Evolutionary conservation across 2,888 invertebrate genomes (phyloP), one percentile per base, ranked within the genome.

Genomic region (Andrena flavipes): DNA sequence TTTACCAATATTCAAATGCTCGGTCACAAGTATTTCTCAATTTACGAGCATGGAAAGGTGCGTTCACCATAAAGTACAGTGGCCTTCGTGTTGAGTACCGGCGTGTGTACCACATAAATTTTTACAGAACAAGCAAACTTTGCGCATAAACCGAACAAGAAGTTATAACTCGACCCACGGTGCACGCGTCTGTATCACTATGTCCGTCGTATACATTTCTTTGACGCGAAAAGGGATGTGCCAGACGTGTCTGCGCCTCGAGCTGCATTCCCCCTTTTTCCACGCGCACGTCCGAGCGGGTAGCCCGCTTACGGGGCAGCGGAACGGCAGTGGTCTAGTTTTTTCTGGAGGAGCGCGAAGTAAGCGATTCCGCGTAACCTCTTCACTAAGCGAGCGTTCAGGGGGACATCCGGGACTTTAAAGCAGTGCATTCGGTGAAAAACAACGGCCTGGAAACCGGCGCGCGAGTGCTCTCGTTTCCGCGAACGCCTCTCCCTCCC

Each of bases 401-500:
- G 20, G 62, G 8, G 30, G 62, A 62, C 33, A 35, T 62, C 29
- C 29, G 29, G 29, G 29, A 26, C 59, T 10, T 51, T 16, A 51
- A 54, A 33, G 51, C 33, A 30, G 67, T 13, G 54, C 67, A 23
- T 35, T 68, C 51, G 67, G 49, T 51, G 67, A 68, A 29, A 67
- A 30, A 67, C 60, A 30, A 26, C 67, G 67, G 51, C 49, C 42
- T 67, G 67, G 20, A 63, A 54, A 33, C 67, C 33, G 51, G 49
- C 67, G n/a, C 26, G 20, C 30, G 23, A 56, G 54, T 54, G 26
- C n/a, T 16, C 67, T 20, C 13, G 67, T 30, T 51, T 67, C 33
- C 67, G 51, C 33, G 67, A 54, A 33, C 42, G 1, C 42, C 42
- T 42, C 8, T 8, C 35, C 35, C 7, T 26, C 0, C 54, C 33